These are phyloP conservation scores for Odontesthes bonariensis DNA, from an alignment of 2,113 vertebrate species.

Conservation along the genomic window DNA sequence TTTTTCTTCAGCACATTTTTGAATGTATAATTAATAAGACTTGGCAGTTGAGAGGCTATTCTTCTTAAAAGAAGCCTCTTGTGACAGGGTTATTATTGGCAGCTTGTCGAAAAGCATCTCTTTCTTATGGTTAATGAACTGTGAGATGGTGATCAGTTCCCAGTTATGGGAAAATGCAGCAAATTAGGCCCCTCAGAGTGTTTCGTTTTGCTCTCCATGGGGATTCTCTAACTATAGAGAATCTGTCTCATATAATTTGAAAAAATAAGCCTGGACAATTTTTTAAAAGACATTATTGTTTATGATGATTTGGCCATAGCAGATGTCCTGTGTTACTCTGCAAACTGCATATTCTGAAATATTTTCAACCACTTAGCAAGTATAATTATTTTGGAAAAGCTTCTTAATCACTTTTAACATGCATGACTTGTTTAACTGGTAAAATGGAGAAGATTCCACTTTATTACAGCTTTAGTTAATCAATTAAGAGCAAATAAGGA, in stretches of 20 bases:
- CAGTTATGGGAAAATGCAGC: conserved; percentile 18
- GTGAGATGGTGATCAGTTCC: conserved; percentile 48
- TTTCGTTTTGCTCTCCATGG: not conserved
- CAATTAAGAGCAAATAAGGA: conserved; percentile 49
- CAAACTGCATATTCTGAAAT: conserved; percentile 29
- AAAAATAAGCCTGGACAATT: conserved; percentile 15
- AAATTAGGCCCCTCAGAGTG: not conserved
- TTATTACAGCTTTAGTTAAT: conserved; percentile 50
- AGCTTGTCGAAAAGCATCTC: conserved; percentile 30
- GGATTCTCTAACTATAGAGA: not conserved
- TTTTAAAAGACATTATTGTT: conserved; percentile 24
- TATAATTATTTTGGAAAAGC: conserved; percentile 2
- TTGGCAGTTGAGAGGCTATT: conserved; percentile 6
- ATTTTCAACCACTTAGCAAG: conserved; percentile 27
- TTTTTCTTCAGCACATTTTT: conserved; percentile 6
- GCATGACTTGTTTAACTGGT: conserved; percentile 42
- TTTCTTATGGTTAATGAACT: conserved; percentile 46
- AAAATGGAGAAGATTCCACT: conserved; percentile 35
- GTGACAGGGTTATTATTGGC: conserved; percentile 31
- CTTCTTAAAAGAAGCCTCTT: conserved; percentile 33
- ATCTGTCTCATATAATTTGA: conserved; percentile 1
- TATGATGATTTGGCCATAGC: conserved; percentile 7
- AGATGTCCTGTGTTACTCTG: conserved; percentile 40
- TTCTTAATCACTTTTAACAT: conserved; percentile 32
- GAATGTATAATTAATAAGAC: conserved; percentile 14